Base-by-base conservation (phyloP, 2,888 invertebrate genomes). In the Phlogophora meticulosa region DNA sequence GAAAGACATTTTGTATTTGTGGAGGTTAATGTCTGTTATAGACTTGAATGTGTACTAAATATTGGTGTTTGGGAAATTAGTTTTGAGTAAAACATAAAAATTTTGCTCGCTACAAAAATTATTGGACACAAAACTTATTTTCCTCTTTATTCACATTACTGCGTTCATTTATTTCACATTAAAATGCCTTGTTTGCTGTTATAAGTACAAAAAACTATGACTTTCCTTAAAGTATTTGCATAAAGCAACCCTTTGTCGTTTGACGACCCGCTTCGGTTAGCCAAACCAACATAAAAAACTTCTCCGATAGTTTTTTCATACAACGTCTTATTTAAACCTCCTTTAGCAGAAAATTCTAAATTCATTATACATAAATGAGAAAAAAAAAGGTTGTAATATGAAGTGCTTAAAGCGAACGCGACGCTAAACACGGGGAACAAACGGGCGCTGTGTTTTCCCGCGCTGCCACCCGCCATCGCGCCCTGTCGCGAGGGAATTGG, bases 401-500 rank as follows among this genome's bases (percentile, higher is more conserved):
- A 76, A 76, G 75, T 73, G 74, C 78, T 59, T 78, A 78, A 1
- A 78, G 62, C 51, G 62, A 78, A 76, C 78, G 76, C 76, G 74
- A 62, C 78, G 66, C 78, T 76, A 76, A 78, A 75, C 63, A 69
- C 52, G 60, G 59, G 38, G 73, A 61, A 67, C 69, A 78, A 74
- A 76, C 63, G 65, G 67, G 66, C 65, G 61, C 63, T 62, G 76
- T 76, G 76, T 79, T 82, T 82, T 82, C 73, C 72, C 82, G 83
- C 79, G 81, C 67, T 62, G 69, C 67, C 78, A 71, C 77, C 73
- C 73, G 73, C 72, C 72, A 76, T 67, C 57, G 75, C 78, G 72
- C 71, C 74, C 57, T 66, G 79, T 63, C 79, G 83, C 75, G 77
- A 77, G 82, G 81, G 82, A 82, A 83, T 82, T 82, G 71, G 82